phyloP scores from a whole-genome alignment of 1,140 invertebrate species.

The Oryctes rhinoceros region DNA sequence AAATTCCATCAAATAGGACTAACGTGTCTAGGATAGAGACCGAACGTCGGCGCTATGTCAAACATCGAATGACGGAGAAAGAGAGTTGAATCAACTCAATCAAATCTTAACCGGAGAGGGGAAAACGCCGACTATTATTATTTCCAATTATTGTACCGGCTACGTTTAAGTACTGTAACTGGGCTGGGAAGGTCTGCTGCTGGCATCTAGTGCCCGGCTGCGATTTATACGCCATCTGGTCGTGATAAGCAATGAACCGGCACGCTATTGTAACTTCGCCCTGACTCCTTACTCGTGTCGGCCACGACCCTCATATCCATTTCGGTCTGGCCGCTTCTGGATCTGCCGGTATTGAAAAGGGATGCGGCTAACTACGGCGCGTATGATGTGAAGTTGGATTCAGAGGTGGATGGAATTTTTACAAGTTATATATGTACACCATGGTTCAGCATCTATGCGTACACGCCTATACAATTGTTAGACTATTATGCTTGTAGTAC shows the following conservation, averaged over 20 bases:
- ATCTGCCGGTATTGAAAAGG: neutral
- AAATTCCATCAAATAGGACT: too few relatives aligned
- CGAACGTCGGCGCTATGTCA: neutral
- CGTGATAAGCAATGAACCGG: slow-evolving; percentile 48
- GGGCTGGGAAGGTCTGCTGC: slow-evolving; percentile 43
- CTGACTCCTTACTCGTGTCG: neutral
- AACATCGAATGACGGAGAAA: neutral
- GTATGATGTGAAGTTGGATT: neutral
- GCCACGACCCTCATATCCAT: neutral
- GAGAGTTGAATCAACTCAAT: slow-evolving; percentile 29
- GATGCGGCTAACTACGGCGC: neutral
- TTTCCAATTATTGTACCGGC: slow-evolving; percentile 41
- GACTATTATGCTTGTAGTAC: slow-evolving; percentile 41
- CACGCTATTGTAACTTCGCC: slow-evolving; percentile 38
- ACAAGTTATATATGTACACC: slow-evolving; percentile 38
- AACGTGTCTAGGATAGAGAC: neutral
- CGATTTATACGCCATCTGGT: slow-evolving; percentile 54
- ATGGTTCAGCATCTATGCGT: slow-evolving; percentile 14
- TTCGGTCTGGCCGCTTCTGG: neutral
- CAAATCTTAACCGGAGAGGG: slow-evolving; percentile 30
- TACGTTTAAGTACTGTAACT: slow-evolving; percentile 39
- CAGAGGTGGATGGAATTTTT: slow-evolving; percentile 20
- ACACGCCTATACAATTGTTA: slow-evolving; percentile 43
- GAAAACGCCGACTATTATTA: slow-evolving; percentile 40
- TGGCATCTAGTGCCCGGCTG: slow-evolving; percentile 51